phyloP scores from a whole-genome alignment of 1,140 invertebrate species.

The Daktulosphaira vitifoliae region DNA sequence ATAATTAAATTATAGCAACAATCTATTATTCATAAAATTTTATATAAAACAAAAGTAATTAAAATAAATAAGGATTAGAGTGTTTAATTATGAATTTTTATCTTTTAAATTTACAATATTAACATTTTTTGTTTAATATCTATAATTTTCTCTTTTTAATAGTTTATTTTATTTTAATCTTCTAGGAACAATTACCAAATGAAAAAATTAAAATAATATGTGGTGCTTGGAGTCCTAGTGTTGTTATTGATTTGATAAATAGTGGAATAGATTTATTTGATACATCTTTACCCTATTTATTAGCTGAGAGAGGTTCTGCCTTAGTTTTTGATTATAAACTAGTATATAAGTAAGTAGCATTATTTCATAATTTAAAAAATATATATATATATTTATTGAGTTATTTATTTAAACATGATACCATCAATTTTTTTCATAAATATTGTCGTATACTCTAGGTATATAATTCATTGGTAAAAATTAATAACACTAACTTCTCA shows the following conservation, averaged over 20 bases:
- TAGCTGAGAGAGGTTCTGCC: conserved; percentile 54
- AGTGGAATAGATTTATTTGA: conserved; percentile 75
- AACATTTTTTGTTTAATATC: background rate
- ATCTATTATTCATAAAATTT: too few relatives aligned
- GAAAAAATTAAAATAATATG: conserved; percentile 57
- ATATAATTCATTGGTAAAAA: too few relatives aligned
- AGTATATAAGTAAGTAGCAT: conserved; percentile 31
- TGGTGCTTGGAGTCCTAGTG: conserved; percentile 59
- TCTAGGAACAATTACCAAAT: conserved; percentile 51
- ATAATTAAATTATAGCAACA: too few relatives aligned
- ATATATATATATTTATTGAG: too few relatives aligned
- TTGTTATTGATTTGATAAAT: conserved; percentile 55
- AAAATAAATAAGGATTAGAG: too few relatives aligned
- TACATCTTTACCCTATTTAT: conserved; percentile 57
- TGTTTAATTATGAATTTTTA: too few relatives aligned
- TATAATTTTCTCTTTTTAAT: conserved; percentile 9
- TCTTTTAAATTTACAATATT: background rate
- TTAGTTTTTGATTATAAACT: conserved; percentile 48
- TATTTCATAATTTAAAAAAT: too few relatives aligned
- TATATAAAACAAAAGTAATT: too few relatives aligned
- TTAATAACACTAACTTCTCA: too few relatives aligned
- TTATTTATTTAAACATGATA: too few relatives aligned
- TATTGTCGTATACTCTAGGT: too few relatives aligned
- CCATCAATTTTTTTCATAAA: too few relatives aligned
- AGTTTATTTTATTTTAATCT: conserved; percentile 10